These are phyloP conservation scores for Microcebus murinus DNA, from an alignment of 2,113 vertebrate species.

Conservation along the genomic window DNA sequence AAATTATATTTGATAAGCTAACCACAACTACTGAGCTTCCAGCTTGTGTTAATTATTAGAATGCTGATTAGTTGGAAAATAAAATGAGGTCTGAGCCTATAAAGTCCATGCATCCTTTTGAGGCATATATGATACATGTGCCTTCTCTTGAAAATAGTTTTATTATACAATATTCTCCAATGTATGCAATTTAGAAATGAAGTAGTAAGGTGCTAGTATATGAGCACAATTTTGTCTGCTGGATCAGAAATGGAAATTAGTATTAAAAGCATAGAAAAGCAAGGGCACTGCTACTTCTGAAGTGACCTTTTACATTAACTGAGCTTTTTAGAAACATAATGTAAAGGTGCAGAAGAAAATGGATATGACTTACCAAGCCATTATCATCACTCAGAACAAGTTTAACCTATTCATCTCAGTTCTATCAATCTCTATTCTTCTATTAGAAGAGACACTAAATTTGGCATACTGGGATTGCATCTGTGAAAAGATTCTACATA, in stretches of 20 bases:
- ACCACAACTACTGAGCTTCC: neutral
- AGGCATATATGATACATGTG: neutral
- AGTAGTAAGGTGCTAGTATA: neutral
- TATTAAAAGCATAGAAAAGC: neutral
- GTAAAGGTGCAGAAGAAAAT: neutral
- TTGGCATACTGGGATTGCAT: neutral
- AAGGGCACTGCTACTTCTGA: neutral
- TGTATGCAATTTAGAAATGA: neutral
- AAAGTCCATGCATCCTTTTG: neutral
- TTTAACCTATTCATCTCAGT: neutral
- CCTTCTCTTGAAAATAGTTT: conserved; percentile 15
- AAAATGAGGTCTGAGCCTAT: neutral
- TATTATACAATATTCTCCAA: neutral
- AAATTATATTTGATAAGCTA: neutral
- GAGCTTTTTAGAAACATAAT: neutral
- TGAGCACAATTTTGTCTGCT: neutral
- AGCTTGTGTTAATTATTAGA: neutral
- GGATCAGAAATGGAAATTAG: neutral
- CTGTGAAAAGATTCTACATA: neutral
- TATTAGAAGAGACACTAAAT: neutral
- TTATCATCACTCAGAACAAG: neutral
- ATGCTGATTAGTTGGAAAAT: neutral
- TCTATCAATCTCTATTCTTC: neutral
- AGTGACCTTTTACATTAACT: neutral
- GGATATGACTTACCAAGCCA: neutral